Evolutionary conservation across 2,797 vertebrate species (phyloP), one percentile per base, ranked within the genome.

Genomic region (Euphonia xanthogaster): DNA sequence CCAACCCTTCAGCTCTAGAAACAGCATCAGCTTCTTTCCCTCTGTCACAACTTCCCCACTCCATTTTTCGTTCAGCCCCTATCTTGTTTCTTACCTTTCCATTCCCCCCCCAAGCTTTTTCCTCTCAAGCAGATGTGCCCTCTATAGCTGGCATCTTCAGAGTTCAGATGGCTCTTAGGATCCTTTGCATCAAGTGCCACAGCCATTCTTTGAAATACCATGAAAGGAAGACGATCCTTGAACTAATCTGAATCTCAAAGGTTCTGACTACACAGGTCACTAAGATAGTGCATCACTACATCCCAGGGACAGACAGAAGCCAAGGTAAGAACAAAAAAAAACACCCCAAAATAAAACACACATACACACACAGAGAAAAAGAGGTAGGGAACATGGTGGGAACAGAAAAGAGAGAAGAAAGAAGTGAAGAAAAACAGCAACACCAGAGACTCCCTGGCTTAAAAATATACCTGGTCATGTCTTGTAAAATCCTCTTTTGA

Each of bases 1-100:
- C 9, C 30, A 90, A 81, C 31, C 27, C 66, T 78, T 81, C 50
- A 42, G 63, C 60, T 81, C 55, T 30, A 76, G 44, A 94, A 93
- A 57, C 5, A 58, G 51, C 33, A 93, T 17, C 70, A 45, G 23
- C 39, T 57, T 86, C 37, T 62, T 63, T 76, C 30, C n/a, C n/a
- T 76, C 57, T 28, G 27, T 55, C 68, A 87, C 24, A 88, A 88
- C 19, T 42, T 54, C 22, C 47, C 31, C 11, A 1, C 30, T 63
- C 44, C 1, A 0, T 22, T 86, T 83, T 53, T 68, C 31, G 1
- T n/a, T 77, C 60, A 86, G 66, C 16, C 57, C 12, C 42, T 61
- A 28, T 60, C 76, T 88, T 75, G 35, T 76, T 76, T 88, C 86
- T 94, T 86, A 95, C 89, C 80, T 94, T 90, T 91, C 39, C 89